Conservation (phyloP, 2,888 invertebrate genomes). For the Drosophila mayaguana region DNA sequence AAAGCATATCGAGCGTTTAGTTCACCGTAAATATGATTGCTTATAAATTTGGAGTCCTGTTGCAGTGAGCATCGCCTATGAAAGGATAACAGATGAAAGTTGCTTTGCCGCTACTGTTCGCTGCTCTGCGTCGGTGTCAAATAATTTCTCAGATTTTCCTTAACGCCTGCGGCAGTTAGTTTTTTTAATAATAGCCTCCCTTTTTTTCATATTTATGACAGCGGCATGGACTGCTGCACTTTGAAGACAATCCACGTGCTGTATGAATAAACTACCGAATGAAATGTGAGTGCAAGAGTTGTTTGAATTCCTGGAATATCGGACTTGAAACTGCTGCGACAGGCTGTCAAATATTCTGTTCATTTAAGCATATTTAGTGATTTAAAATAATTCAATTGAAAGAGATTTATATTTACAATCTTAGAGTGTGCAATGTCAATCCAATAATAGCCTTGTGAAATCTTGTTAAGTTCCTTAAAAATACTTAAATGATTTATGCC, state of each 20-base stretch:
- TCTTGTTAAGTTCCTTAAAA: too few relatives aligned
- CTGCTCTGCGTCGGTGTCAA: conserved; percentile 63
- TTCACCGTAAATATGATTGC: conserved; percentile 70
- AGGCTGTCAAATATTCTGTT: background rate
- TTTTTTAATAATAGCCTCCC: conserved; percentile 32
- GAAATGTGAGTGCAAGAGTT: background rate
- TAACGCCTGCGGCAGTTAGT: conserved; percentile 44
- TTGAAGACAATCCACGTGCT: conserved; percentile 41
- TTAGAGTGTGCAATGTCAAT: too few relatives aligned
- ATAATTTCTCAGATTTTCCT: conserved; percentile 70
- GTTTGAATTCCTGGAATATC: background rate
- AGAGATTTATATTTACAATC: background rate
- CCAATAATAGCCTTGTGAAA: too few relatives aligned
- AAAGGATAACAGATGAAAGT: conserved; percentile 71
- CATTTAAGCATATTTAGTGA: background rate
- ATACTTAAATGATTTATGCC: too few relatives aligned
- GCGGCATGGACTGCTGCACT: conserved; percentile 26
- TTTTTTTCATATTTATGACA: conserved; percentile 51
- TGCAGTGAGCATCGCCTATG: conserved; percentile 19
- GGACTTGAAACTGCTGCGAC: background rate
- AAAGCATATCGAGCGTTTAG: conserved; percentile 59
- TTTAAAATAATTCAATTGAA: background rate
- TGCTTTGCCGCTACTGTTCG: conserved; percentile 58
- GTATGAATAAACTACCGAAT: conserved; percentile 3
- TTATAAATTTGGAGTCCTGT: conserved; percentile 71